Evolutionary conservation across 35 echinoderm and acorn worm genomes (phyloP), one percentile per base, ranked within the genome.

Genomic region (Hemicentrotus pulcherrimus): DNA sequence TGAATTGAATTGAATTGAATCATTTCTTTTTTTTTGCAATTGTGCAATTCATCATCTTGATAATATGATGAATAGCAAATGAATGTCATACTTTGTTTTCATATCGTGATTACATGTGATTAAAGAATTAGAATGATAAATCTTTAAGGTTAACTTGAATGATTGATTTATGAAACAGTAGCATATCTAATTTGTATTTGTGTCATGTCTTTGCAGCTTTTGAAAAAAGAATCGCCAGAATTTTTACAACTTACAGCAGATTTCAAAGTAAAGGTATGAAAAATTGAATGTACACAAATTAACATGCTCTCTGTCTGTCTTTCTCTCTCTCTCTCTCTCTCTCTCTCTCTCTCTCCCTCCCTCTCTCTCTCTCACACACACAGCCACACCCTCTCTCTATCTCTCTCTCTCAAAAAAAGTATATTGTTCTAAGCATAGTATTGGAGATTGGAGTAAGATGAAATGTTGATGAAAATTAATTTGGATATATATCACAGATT

Each of bases 221-320:
- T 99, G 93, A 96, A 97, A 61, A 99, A 99, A 41, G 97, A 99
- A 94, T 99, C 98, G 8, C 98, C 98, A 93, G 98, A 99, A 94
- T 96, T 99, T 91, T 50, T 97, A 31, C 94, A 96, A 47, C 94
- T 99, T 33, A 88, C 97, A 48, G 97, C 94, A 96, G 98, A 99
- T 91, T 99, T 96, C 86, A 99, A 99, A 91, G 10, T 47, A 12
- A 99, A 97, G 98, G 98, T 99, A 97, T 9, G 35, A 46, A 85
- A 59, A 78, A n/a, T 78, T n/a, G 65, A 55, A 78, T n/a, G 6
- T 78, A 78, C 18, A 14, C 11, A 59, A 59, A 59, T 9, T 59
- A 59, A 59, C 1, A 5, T 59, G 11, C 52, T 59, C 52, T 59
- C 16, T 59, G 19, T 46, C 31, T 89, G 14, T 16, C 87, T 22